Evolutionary conservation across 1,140 invertebrate genomes (phyloP).

Genomic region (Triops cancriformis): DNA sequence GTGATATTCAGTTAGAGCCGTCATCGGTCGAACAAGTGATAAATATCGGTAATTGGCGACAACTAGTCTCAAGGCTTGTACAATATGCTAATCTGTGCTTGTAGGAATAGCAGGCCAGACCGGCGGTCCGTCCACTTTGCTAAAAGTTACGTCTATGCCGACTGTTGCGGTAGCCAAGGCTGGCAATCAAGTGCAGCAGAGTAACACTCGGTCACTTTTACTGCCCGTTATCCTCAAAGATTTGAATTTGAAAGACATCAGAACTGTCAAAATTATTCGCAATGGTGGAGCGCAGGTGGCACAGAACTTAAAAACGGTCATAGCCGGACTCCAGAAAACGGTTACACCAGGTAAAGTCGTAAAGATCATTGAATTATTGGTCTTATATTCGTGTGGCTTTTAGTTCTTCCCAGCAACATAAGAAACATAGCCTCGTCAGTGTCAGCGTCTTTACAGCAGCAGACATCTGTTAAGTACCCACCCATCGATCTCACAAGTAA

Average conservation of each 20-base stretch:
- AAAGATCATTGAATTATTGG: background rate
- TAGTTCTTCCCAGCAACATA: background rate
- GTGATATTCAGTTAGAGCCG: constrained; percentile 15
- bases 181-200: background rate
- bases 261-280: constrained; percentile 27
- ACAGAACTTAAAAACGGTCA: background rate
- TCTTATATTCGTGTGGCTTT: background rate
- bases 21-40: constrained; percentile 17
- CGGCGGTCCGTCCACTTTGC: background rate
- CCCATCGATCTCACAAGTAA: constrained; percentile 24
- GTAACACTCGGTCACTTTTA: constrained; percentile 11
- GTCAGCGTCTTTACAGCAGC: background rate
- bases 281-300: constrained; percentile 13
- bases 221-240: constrained; percentile 26
- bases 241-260: constrained; percentile 26
- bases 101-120: background rate
- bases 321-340: background rate
- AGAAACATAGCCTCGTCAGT: background rate
- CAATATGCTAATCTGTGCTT: background rate
- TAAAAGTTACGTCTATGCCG: background rate
- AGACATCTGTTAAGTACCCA: constrained; percentile 18
- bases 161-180: background rate
- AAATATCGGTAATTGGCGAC: constrained; percentile 21
- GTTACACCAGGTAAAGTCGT: background rate
- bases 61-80: constrained; percentile 6